phyloP scores from a whole-genome alignment of 1,140 invertebrate genomes.

The Arion vulgaris region DNA sequence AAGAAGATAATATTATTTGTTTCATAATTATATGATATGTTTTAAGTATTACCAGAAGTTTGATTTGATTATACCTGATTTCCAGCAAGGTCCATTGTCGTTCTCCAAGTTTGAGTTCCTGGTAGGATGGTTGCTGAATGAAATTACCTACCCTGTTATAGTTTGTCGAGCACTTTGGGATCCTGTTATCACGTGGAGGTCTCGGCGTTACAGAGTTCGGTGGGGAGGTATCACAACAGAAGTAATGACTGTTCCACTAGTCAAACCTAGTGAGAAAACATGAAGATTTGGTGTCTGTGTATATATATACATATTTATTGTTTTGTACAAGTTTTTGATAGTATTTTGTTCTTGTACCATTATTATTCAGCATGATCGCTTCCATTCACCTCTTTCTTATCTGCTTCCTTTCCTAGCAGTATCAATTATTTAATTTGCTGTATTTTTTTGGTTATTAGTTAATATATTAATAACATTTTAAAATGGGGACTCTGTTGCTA shows the following conservation, averaged over 20 bases:
- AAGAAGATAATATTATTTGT: too few species aligned
- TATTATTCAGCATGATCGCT: not conserved
- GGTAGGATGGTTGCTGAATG: slow-evolving; percentile 94
- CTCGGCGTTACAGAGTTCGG: slow-evolving; percentile 86
- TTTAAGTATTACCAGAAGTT: not conserved
- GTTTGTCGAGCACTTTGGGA: slow-evolving; percentile 87
- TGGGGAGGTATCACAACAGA: slow-evolving; percentile 87
- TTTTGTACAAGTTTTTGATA: not conserved
- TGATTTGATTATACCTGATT: slow-evolving; percentile 43
- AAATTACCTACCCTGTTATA: slow-evolving; percentile 89
- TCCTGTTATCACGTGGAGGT: slow-evolving; percentile 92
- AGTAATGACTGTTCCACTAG: slow-evolving; percentile 34
- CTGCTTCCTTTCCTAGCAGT: too few species aligned
- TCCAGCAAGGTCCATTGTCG: slow-evolving; percentile 90
- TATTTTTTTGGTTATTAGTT: too few species aligned
- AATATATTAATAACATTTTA: too few species aligned
- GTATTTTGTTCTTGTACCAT: not conserved
- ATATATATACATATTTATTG: not conserved
- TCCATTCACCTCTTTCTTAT: too few species aligned
- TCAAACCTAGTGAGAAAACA: slow-evolving; percentile 17
- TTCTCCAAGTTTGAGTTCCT: slow-evolving; percentile 97
- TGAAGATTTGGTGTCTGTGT: not conserved
- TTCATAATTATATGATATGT: too few species aligned
- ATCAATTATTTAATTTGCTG: too few species aligned
- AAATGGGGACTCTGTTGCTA: too few species aligned